Base-by-base conservation (phyloP, 2,797 vertebrate genomes). In the Galago senegalensis region DNA sequence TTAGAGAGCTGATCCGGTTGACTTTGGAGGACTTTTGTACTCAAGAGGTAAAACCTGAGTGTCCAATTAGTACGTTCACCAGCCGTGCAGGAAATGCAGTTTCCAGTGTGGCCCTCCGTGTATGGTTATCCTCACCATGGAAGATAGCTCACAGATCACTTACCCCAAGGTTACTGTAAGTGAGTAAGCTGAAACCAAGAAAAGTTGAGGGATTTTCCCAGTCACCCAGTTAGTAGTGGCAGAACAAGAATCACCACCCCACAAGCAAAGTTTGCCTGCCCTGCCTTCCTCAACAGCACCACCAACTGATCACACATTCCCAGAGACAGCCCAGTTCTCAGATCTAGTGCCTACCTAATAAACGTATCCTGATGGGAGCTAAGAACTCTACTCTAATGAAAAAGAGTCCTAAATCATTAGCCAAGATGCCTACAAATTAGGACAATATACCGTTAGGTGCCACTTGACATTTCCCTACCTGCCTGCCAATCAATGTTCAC, bases 11-110 rank as follows among this genome's bases (percentile, higher is more conserved):
- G 58, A n/a, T 14, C 25, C 23, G 20, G 34, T 4, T 2, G 23
- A 17, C 17, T 12, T 13, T 20, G 25, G 75, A 56, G 31, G 37
- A 40, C 63, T 40, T 67, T 3, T 7, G 46, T 7, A 9, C 4
- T 73, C 25, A 11, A 1, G 1, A 2, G 9, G 27, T 6, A 60
- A 34, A 29, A 23, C 3, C 0, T 0, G 3, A 10, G 20, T 17
- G 43, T 20, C 16, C 20, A 5, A 17, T 53, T 2, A 46, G 13
- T 31, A 27, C 67, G 46, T 49, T 16, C 8, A 4, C 46, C 73
- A 20, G 31, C n/a, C 27, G 7, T 16, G 10, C 4, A 7, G 63
- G 69, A 27, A 56, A 20, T 5, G 11, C 4, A 17, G 23, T 23
- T 53, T 65, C 60, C 34, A 31, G 1, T 1, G 20, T 1, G 13